A percentile compares a stretch with the other conserved stretches of the same genome.
phyloP scores from a whole-genome alignment of 2,888 invertebrate genomes.

The Drosophila niveifrons region DNA sequence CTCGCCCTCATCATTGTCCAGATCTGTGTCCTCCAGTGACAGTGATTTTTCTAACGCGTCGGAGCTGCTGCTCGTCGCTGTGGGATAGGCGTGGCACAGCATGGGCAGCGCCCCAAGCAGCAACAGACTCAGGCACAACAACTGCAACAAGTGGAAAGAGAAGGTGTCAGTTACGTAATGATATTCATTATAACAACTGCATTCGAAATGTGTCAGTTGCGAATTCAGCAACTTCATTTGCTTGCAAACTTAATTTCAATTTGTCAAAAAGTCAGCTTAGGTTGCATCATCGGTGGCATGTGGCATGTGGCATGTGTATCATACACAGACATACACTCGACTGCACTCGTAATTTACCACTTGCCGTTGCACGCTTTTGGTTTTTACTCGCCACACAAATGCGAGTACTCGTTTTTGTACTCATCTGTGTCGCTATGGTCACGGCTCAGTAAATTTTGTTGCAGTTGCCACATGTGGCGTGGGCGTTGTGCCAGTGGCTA shows the following conservation, averaged over 20 bases:
- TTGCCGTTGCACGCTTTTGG: conserved; percentile 25
- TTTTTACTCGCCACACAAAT: conserved; percentile 30
- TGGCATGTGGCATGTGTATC: conserved; percentile 29
- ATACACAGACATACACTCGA: conserved; percentile 38
- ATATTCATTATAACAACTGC: background rate
- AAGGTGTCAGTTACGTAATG: conserved; percentile 1
- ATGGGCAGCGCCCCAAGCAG: conserved; percentile 72
- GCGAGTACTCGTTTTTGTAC: conserved; percentile 16
- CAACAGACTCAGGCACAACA: conserved; percentile 68
- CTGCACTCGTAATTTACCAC: conserved; percentile 38
- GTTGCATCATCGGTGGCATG: conserved; percentile 56
- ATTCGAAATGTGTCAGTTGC: conserved; percentile 4
- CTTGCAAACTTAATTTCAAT: conserved; percentile 50
- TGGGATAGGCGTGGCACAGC: conserved; percentile 76
- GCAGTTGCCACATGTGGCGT: conserved; percentile 30
- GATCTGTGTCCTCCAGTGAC: conserved; percentile 77
- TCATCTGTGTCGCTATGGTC: conserved; percentile 33
- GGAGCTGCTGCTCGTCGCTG: conserved; percentile 37
- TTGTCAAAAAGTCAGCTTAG: conserved; percentile 44
- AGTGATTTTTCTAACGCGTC: conserved; percentile 67
- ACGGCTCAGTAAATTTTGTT: conserved; percentile 40
- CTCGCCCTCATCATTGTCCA: conserved; percentile 82
- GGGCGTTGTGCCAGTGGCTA: conserved; percentile 22
- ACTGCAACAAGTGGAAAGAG: conserved; percentile 27
- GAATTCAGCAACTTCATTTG: conserved; percentile 3